Evolutionary conservation across 2,113 vertebrate species (phyloP).

Genomic region (Lepisosteus oculatus): DNA sequence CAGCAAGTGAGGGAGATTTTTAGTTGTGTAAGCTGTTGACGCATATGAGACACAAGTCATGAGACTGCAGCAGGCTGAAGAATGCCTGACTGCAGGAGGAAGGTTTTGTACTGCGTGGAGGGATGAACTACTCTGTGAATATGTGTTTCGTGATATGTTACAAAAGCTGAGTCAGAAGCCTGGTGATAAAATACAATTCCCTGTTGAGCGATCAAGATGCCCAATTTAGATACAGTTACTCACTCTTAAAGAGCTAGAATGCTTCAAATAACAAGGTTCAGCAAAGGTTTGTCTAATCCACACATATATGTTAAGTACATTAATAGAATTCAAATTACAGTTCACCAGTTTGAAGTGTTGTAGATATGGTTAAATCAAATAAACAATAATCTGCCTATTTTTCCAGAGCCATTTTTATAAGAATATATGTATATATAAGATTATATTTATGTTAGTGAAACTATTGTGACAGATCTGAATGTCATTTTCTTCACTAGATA

Average conservation of each 20-base stretch:
- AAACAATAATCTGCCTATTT: background rate
- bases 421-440: background rate
- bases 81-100: background rate
- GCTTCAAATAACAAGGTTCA: background rate
- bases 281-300: background rate
- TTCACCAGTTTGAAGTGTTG: background rate
- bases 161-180: constrained; percentile 28
- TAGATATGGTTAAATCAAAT: no score
- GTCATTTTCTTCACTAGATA: no score
- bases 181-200: constrained; percentile 9
- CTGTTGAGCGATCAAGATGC: constrained; percentile 9
- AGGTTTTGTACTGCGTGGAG: background rate
- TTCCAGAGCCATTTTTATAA: background rate
- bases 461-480: no score
- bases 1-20: background rate
- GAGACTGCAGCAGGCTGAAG: constrained; percentile 4
- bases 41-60: background rate
- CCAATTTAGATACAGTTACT: constrained; percentile 17
- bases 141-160: constrained; percentile 27
- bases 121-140: background rate
- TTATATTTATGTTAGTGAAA: no score
- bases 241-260: background rate
- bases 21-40: constrained; percentile 17
- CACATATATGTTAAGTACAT: background rate
- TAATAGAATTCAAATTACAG: background rate